phyloP scores from a whole-genome alignment of 2,888 invertebrate genomes.

The Athalia rosae region DNA sequence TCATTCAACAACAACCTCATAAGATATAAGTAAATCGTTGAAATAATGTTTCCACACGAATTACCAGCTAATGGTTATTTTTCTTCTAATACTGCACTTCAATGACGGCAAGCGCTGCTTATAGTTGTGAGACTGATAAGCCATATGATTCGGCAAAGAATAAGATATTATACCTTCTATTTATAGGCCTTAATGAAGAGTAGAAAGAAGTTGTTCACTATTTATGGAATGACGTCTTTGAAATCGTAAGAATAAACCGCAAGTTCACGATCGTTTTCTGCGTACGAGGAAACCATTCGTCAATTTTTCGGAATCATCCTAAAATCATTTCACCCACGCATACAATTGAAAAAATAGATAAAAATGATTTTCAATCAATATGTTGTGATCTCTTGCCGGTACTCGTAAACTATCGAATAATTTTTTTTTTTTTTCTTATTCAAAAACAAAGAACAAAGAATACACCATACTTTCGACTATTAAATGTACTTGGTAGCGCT shows the following conservation, averaged over 20 bases:
- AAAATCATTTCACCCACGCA: no score
- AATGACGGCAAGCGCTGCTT: slow-evolving; percentile 22
- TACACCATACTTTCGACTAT: slow-evolving; percentile 22
- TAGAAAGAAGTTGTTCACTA: slow-evolving; percentile 4
- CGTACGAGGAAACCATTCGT: no score
- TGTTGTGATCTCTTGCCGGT: slow-evolving; percentile 9
- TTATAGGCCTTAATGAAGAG: not conserved
- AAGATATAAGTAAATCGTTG: not conserved
- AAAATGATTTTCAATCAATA: not conserved
- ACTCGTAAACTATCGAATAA: slow-evolving; percentile 1
- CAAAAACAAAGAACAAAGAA: not conserved
- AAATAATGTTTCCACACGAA: no score
- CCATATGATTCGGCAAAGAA: slow-evolving; percentile 24
- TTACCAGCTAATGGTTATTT: not conserved
- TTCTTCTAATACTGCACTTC: not conserved
- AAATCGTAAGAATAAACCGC: not conserved
- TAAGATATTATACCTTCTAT: slow-evolving; percentile 23
- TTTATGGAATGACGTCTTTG: not conserved
- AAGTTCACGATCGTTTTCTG: no score
- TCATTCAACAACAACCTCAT: not conserved
- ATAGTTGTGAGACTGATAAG: slow-evolving; percentile 42
- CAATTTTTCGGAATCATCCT: no score
- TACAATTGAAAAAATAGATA: not conserved
- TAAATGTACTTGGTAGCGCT: slow-evolving; percentile 17
- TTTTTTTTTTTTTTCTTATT: not conserved